Evolutionary conservation across 2,888 invertebrate genomes (phyloP), one percentile per base, ranked within the genome.

Genomic region (Drosophila neonasuta): DNA sequence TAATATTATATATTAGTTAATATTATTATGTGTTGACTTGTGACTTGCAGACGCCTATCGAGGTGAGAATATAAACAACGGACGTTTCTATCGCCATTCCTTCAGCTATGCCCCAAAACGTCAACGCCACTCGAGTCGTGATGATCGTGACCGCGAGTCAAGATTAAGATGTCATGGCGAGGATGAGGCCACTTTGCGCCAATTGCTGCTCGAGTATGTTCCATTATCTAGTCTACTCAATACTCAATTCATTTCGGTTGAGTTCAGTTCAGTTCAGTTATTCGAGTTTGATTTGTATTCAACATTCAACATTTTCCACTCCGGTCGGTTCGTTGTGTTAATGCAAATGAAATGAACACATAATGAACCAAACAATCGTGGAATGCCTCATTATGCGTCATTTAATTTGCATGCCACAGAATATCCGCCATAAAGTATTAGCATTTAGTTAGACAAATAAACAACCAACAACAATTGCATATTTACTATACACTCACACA

Each of bases 111-210:
- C 90, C 80, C 90, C 91, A 71, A 91, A 91, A 74, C 87, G 91
- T 68, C 87, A 90, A 67, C 89, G 91, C 77, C 89, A 90, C 83
- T 80, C 90, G 86, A 86, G 80, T 67, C 89, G 84, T 76, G 91
- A 90, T 80, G 90, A 91, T 88, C 89, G 91, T 77, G 89, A 88
- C 81, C 89, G 89, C 66, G 90, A 91, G 86, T 90, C 90, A 76
- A 88, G 89, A 88, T 86, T 89, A 80, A 90, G 90, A 90, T 90
- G 91, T 90, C 91, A 91, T 91, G 91, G 91, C 88, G 96, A 96
- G 93, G 96, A 97, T 94, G 96, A 97, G 94, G 95, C 96, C 92
- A 96, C 96, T 93, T 95, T 97, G 93, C 96, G 96, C 94, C 96
- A 96, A 95, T 94, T 97, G 94, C 96, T 97, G 93, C 95, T 96